phyloP scores from a whole-genome alignment of 2,888 invertebrate genomes.

The Morpho deidamia region DNA sequence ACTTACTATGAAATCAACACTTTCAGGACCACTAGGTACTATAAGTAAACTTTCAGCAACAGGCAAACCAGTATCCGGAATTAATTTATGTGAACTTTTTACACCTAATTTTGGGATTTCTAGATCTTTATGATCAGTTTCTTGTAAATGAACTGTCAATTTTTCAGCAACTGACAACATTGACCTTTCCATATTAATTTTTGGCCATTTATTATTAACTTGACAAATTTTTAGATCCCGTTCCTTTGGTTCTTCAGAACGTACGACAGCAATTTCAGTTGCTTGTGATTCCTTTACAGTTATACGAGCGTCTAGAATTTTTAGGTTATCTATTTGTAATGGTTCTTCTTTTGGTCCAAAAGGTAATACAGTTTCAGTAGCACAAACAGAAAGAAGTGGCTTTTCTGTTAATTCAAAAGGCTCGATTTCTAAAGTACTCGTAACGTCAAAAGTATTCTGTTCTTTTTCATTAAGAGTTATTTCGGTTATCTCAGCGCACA shows the following conservation, averaged over 20 bases:
- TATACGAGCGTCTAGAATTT: constrained; percentile 1
- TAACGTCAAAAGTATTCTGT: constrained; percentile 21
- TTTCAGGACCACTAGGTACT: neutral
- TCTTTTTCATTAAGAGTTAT: constrained; percentile 29
- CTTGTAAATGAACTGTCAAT: neutral
- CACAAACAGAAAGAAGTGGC: constrained; percentile 17
- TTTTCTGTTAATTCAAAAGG: constrained; percentile 19
- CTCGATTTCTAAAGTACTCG: constrained; percentile 12
- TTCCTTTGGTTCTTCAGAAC: constrained; percentile 3
- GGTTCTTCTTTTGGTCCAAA: constrained; percentile 8
- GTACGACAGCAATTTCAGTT: constrained; percentile 1
- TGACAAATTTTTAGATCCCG: neutral
- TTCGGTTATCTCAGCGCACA: constrained; percentile 23
- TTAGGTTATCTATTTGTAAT: constrained; percentile 6
- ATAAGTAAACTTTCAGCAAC: neutral
- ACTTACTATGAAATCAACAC: neutral
- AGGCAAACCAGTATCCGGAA: neutral
- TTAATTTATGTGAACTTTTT: too few relatives aligned
- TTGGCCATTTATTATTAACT: neutral
- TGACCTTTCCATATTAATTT: neutral
- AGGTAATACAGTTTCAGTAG: constrained; percentile 9
- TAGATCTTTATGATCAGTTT: constrained; percentile 4
- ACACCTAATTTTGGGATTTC: neutral
- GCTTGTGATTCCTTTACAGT: constrained; percentile 7
- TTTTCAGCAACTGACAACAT: constrained; percentile 1